Conservation (phyloP, 2,113 vertebrate genomes). For the Bos javanicus region DNA sequence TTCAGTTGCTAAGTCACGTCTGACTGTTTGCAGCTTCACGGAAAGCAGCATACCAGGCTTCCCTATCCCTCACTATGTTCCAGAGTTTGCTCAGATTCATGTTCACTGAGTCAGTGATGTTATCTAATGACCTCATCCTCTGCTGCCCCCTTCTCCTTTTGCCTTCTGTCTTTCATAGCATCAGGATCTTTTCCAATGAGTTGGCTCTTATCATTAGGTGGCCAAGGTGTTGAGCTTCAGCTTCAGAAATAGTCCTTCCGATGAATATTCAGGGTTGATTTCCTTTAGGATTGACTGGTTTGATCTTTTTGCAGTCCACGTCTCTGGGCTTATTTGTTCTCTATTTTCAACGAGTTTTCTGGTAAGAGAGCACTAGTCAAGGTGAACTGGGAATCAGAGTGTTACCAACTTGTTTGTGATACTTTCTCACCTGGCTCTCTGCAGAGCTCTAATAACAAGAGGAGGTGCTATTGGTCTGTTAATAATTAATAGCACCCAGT, state of each 20-base stretch:
- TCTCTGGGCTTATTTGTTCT: slow-evolving; percentile 8
- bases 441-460: slow-evolving; percentile 61
- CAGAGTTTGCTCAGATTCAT: not conserved
- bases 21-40: not conserved
- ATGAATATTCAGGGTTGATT: not conserved
- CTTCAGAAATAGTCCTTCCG: not conserved
- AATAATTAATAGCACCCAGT: slow-evolving; percentile 79
- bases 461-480: slow-evolving; percentile 64
- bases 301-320: not conserved
- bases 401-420: slow-evolving; percentile 47
- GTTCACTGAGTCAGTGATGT: not conserved
- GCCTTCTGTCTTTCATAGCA: not conserved
- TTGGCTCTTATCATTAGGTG: not conserved
- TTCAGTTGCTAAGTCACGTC: not conserved
- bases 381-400: not conserved
- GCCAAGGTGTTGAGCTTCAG: not conserved
- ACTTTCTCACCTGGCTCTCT: slow-evolving; percentile 40
- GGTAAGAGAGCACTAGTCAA: slow-evolving; percentile 38
- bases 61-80: not conserved
- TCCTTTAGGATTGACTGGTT: not conserved
- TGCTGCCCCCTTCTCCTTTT: not conserved
- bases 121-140: not conserved
- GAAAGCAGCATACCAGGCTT: not conserved
- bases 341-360: not conserved
- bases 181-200: not conserved